These are phyloP conservation scores for Climacteris rufus DNA, from an alignment of 2,113 vertebrate genomes.

Conservation along the genomic window DNA sequence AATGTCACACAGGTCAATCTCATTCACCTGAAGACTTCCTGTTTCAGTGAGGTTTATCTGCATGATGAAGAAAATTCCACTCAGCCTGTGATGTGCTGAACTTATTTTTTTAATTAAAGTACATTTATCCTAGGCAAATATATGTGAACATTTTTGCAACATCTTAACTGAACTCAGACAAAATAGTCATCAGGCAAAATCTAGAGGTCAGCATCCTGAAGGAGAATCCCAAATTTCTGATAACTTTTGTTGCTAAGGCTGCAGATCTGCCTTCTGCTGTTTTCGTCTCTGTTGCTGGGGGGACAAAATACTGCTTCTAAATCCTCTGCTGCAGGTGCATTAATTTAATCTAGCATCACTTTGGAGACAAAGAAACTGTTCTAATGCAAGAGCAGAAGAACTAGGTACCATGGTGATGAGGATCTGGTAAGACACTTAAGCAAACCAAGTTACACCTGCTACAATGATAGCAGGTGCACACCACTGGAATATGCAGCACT, in stretches of 20 bases:
- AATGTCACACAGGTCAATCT: neutral
- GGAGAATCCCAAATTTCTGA: neutral
- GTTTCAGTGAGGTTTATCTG: neutral
- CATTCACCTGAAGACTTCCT: neutral
- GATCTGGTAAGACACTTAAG: neutral
- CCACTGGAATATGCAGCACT: neutral
- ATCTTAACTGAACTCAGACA: neutral
- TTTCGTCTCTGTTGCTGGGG: conserved; percentile 47
- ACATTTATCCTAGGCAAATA: neutral
- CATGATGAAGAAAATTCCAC: neutral
- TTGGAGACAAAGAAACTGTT: conserved; percentile 25
- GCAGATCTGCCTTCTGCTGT: conserved; percentile 26
- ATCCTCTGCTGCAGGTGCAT: conserved; percentile 47
- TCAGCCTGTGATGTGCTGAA: neutral
- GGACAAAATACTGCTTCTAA: conserved; percentile 39
- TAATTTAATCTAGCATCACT: conserved; percentile 24
- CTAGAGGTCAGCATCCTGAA: neutral
- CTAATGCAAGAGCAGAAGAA: neutral
- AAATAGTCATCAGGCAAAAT: neutral
- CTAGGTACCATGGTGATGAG: conserved; percentile 6
- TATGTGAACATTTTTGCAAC: neutral
- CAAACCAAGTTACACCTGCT: neutral
- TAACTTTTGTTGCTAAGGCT: conserved; percentile 49
- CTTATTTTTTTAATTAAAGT: neutral
- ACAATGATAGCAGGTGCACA: neutral